A percentile compares a stretch with the other conserved stretches of the same genome.
phyloP scores from a whole-genome alignment of 2,797 vertebrate genomes.

The Cyprinella venusta region DNA sequence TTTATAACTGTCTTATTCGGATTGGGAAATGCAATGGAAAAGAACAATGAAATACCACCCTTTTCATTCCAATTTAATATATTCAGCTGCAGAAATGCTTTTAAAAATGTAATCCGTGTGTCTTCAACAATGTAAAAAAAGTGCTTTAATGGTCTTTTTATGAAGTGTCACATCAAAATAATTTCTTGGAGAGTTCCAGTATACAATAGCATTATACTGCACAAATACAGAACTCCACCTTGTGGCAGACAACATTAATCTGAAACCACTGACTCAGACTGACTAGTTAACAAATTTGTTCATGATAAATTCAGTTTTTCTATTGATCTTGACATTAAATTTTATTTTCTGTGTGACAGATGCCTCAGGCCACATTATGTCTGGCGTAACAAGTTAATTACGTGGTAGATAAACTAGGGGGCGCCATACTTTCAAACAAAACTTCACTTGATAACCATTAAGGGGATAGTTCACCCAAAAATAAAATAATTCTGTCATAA shows the following conservation, averaged over 20 bases:
- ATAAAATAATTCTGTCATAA: too few relatives aligned
- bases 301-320: constrained; percentile 12
- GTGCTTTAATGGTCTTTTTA: not conserved
- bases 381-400: constrained; percentile 4
- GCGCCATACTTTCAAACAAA: constrained; percentile 47
- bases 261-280: constrained; percentile 21
- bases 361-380: not conserved
- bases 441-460: too few relatives aligned
- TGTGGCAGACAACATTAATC: constrained; percentile 41
- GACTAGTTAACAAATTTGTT: not conserved
- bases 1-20: not conserved
- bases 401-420: constrained; percentile 33
- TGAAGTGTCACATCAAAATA: not conserved
- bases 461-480: too few relatives aligned
- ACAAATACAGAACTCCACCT: constrained; percentile 55
- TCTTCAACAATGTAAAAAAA: not conserved
- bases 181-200: not conserved
- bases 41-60: too few relatives aligned
- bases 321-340: constrained; percentile 6
- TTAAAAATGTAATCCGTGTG: not conserved
- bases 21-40: not conserved
- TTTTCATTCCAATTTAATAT: not conserved
- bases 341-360: not conserved
- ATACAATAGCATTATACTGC: not conserved
- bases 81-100: not conserved